Percentiles rank a stretch among this genome's conserved stretches.
phyloP scores from a whole-genome alignment of 1,140 invertebrate genomes.

The Cataglyphis hispanica region DNA sequence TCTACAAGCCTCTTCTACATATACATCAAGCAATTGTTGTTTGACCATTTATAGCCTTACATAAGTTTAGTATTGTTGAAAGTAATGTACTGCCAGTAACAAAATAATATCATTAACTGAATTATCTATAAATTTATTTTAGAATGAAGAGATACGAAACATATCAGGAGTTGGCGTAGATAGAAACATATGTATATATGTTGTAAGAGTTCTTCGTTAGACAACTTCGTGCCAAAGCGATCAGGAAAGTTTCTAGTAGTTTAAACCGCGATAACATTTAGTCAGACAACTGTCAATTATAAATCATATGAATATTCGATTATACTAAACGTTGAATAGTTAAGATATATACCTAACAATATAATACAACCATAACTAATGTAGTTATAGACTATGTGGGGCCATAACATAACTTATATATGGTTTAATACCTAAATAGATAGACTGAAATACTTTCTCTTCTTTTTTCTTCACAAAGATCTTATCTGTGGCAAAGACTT shows the following conservation, averaged over 20 bases:
- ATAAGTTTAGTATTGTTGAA: slow-evolving; percentile 33
- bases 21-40: slow-evolving; percentile 8
- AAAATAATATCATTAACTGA: slow-evolving; percentile 18
- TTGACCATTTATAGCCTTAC: slow-evolving; percentile 1
- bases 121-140: not conserved
- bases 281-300: slow-evolving; percentile 13
- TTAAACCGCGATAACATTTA: slow-evolving; percentile 18
- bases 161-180: slow-evolving; percentile 6
- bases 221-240: slow-evolving; percentile 50
- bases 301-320: slow-evolving; percentile 22
- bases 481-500: not conserved
- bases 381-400: not conserved
- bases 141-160: slow-evolving; percentile 9
- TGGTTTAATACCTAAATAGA: not conserved
- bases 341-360: slow-evolving; percentile 6
- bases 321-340: slow-evolving; percentile 31
- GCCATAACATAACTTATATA: not conserved
- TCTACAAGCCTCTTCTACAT: slow-evolving; percentile 18
- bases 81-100: slow-evolving; percentile 52
- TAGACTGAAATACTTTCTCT: not conserved
- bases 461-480: not conserved
- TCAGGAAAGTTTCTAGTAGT: slow-evolving; percentile 43
- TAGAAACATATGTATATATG: not conserved
- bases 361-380: slow-evolving; percentile 4
- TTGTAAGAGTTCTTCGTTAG: slow-evolving; percentile 23